A percentile compares a stretch with the other conserved stretches of the same genome.
phyloP scores from a whole-genome alignment of 2,113 vertebrate genomes.

The Thamnaconus septentrionalis region DNA sequence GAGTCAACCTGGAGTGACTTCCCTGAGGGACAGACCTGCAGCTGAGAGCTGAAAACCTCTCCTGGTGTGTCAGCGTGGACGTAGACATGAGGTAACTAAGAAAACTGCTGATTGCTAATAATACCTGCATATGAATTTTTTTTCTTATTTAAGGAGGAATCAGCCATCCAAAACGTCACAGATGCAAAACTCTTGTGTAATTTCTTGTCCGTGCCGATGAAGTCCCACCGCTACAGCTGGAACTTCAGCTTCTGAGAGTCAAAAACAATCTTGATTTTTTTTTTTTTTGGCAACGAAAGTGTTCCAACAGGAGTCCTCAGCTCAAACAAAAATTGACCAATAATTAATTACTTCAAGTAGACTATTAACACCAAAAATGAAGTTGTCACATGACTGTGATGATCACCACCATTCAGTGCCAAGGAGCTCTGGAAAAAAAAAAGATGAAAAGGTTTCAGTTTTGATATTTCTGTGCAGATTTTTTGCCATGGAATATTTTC shows the following conservation, averaged over 20 bases:
- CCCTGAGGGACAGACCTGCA: slow-evolving; percentile 74
- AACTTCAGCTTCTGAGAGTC: too few species aligned
- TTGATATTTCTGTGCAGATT: slow-evolving; percentile 11
- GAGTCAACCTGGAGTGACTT: slow-evolving; percentile 53
- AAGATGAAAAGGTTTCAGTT: background rate
- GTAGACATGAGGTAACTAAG: slow-evolving; percentile 70
- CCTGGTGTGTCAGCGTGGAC: slow-evolving; percentile 63
- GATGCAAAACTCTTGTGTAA: slow-evolving; percentile 9
- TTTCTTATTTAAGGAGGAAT: background rate
- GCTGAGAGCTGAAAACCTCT: slow-evolving; percentile 17
- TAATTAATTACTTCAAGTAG: slow-evolving; percentile 62
- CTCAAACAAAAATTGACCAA: slow-evolving; percentile 38
- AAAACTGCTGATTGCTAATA: slow-evolving; percentile 37
- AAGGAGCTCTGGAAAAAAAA: slow-evolving; percentile 43
- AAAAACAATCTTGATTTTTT: too few species aligned
- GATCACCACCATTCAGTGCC: slow-evolving; percentile 39
- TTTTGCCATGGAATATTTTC: background rate
- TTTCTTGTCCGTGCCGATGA: slow-evolving; percentile 10
- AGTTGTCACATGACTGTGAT: slow-evolving; percentile 54
- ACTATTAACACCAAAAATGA: slow-evolving; percentile 59
- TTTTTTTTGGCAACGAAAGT: background rate
- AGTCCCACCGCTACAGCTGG: background rate
- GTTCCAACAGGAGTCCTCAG: slow-evolving; percentile 41
- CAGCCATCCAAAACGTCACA: slow-evolving; percentile 7
- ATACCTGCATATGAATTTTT: slow-evolving; percentile 10